Evolutionary conservation across 2,113 vertebrate genomes (phyloP).

Genomic region (Oreochromis niloticus): DNA sequence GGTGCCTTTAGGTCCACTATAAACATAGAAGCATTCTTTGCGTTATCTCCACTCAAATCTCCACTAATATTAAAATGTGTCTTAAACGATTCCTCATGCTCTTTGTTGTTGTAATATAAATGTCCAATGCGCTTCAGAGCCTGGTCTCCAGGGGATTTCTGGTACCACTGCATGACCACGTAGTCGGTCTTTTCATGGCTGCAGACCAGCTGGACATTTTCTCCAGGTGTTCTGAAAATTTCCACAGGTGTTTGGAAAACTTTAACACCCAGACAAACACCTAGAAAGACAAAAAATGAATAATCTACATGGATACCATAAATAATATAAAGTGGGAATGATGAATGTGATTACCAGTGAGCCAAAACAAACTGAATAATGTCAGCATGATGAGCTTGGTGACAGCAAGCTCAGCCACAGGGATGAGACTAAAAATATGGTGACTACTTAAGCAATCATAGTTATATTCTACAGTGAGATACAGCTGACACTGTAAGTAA

Average conservation of each 20-base stretch:
- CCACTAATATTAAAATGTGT: no score
- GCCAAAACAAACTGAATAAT: not conserved
- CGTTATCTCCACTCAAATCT: no score
- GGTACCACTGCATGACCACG: not conserved
- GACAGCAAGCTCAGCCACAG: not conserved
- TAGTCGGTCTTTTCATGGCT: not conserved
- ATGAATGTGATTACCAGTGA: not conserved
- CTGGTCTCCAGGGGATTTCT: not conserved
- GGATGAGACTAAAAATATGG: not conserved
- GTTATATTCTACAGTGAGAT: not conserved
- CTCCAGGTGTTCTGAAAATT: accelerated
- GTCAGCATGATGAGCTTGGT: not conserved
- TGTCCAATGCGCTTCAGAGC: no score
- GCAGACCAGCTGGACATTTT: not conserved
- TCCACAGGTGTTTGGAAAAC: not conserved
- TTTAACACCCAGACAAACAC: not conserved
- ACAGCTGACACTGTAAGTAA: accelerated
- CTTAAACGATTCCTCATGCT: no score
- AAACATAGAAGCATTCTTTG: no score
- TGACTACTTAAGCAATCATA: not conserved
- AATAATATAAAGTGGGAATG: not conserved
- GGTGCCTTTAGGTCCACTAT: no score
- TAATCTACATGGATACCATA: not conserved
- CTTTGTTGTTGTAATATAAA: no score
- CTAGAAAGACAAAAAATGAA: accelerated